Conservation (phyloP, 2,797 vertebrate genomes). For the Dromococcyx pavoninus region DNA sequence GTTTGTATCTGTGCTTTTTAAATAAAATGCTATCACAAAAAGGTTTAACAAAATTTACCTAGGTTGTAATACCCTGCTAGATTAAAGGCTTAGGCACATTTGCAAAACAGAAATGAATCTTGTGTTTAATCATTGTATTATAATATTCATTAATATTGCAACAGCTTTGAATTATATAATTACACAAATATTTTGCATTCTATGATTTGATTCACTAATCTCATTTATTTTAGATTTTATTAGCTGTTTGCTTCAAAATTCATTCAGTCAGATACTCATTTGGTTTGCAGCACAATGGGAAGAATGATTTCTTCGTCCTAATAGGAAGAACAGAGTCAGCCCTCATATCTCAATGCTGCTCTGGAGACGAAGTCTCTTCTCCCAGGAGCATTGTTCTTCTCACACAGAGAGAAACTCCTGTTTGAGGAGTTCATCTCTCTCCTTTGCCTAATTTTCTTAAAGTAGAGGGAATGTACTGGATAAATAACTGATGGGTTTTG, state of each 20-base stretch:
- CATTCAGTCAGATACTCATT: slow-evolving; percentile 29
- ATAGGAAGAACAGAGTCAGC: slow-evolving; percentile 18
- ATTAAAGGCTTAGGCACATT: slow-evolving; percentile 61
- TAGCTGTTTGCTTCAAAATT: slow-evolving; percentile 50
- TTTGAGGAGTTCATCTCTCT: not conserved
- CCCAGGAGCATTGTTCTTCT: not conserved
- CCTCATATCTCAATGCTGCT: not conserved
- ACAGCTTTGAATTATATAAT: slow-evolving; percentile 59
- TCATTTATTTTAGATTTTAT: slow-evolving; percentile 57
- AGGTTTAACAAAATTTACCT: slow-evolving; percentile 54
- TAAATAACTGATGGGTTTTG: not conserved
- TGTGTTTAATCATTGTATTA: slow-evolving; percentile 59
- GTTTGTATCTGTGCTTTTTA: not conserved
- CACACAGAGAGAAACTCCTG: not conserved
- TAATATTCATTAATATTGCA: slow-evolving; percentile 61
- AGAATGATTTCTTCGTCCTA: slow-evolving; percentile 32
- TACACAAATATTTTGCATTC: slow-evolving; percentile 68
- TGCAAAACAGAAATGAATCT: slow-evolving; percentile 52
- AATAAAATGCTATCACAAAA: slow-evolving; percentile 14
- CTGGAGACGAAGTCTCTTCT: not conserved
- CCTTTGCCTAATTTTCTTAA: not conserved
- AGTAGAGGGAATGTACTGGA: not conserved
- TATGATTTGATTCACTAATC: slow-evolving; percentile 42
- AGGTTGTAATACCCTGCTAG: slow-evolving; percentile 25
- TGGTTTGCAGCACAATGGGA: not conserved